Percentiles rank a stretch among this genome's conserved stretches.
These are phyloP conservation scores for Bettongia penicillata DNA, from an alignment of 2,113 vertebrate species.

Conservation along the genomic window DNA sequence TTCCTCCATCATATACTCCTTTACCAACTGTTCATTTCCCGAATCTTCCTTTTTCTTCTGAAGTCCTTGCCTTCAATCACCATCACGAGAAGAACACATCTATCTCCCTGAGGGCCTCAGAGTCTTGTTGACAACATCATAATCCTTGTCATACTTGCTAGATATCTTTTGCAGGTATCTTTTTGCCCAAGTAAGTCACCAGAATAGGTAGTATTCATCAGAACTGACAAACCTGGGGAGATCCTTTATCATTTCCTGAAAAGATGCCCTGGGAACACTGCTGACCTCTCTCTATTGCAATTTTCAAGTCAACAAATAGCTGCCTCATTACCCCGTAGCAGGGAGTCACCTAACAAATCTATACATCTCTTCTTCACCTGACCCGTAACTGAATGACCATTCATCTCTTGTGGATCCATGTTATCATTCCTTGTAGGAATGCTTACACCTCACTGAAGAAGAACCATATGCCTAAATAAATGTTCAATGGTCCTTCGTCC, in stretches of 20 bases:
- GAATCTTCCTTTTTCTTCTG: not conserved
- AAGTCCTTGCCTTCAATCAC: not conserved
- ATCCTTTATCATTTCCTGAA: not conserved
- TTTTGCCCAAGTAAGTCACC: not conserved
- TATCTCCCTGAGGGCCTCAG: not conserved
- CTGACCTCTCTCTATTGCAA: not conserved
- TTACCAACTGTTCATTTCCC: not conserved
- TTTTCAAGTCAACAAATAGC: not conserved
- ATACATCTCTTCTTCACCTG: not conserved
- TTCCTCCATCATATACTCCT: not conserved
- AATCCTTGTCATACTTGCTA: not conserved
- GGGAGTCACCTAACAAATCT: not conserved
- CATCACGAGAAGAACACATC: not conserved
- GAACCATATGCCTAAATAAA: not conserved
- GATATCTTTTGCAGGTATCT: constrained; percentile 12
- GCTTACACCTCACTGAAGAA: not conserved
- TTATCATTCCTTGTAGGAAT: not conserved
- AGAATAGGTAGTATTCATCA: not conserved
- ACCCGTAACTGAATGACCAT: not conserved
- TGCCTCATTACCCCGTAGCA: not conserved
- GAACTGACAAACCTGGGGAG: not conserved
- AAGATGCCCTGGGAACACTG: not conserved
- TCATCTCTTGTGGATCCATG: not conserved
- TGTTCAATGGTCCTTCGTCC: not conserved
- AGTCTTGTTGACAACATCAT: not conserved